Percentiles rank a stretch among this genome's conserved stretches.
phyloP scores from a whole-genome alignment of 2,797 vertebrate species.

The Passerculus sandwichensis region DNA sequence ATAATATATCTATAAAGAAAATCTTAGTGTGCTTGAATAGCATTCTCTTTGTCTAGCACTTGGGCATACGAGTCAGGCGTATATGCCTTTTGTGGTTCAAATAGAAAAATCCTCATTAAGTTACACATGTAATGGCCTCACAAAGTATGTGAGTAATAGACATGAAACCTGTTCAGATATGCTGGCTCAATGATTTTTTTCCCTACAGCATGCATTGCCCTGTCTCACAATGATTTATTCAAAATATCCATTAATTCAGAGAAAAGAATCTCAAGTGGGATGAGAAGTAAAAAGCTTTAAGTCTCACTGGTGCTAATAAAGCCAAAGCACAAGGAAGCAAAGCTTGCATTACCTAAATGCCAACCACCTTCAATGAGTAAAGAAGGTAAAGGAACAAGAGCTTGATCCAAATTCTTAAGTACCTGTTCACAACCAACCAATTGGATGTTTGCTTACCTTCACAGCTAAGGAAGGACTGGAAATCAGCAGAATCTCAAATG shows the following conservation, averaged over 20 bases:
- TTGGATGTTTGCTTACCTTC: background rate
- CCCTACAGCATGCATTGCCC: background rate
- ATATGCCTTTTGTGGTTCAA: background rate
- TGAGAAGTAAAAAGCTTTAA: background rate
- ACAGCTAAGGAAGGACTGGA: background rate
- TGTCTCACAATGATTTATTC: conserved; percentile 28
- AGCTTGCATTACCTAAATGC: background rate
- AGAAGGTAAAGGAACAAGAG: background rate
- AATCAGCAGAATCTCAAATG: background rate
- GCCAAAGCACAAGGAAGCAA: background rate
- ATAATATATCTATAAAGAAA: background rate
- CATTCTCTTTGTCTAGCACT: background rate
- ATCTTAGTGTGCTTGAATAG: background rate
- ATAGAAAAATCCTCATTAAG: conserved; percentile 22
- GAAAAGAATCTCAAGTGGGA: background rate
- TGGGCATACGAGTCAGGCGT: background rate
- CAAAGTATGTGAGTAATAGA: background rate
- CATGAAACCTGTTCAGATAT: conserved; percentile 1
- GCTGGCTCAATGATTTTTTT: background rate
- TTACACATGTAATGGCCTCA: background rate
- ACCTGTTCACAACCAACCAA: background rate
- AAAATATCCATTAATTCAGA: conserved; percentile 45
- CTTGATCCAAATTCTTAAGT: background rate
- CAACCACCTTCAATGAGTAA: background rate
- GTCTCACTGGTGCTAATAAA: conserved; percentile 15